These are phyloP conservation scores for Metacarcinus magister DNA, from an alignment of 2,888 invertebrate genomes.

Conservation along the genomic window DNA sequence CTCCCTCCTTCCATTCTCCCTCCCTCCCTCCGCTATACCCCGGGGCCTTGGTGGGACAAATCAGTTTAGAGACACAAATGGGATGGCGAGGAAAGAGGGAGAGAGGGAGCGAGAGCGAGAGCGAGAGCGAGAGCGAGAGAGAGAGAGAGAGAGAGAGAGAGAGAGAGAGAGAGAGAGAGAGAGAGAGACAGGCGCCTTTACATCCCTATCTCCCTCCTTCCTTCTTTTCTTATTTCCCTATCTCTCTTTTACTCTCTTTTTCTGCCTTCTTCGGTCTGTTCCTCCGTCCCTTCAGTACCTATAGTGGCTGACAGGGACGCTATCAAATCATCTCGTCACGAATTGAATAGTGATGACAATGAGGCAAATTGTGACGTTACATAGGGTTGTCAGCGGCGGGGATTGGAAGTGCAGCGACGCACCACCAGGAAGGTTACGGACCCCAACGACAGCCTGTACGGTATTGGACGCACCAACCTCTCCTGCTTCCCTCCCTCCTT, in stretches of 20 bases:
- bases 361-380: neutral
- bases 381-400: neutral
- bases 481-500: neutral
- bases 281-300: neutral
- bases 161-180: neutral
- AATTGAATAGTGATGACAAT: neutral
- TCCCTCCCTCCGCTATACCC: constrained; percentile 41
- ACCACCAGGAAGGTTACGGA: no score
- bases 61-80: constrained; percentile 71
- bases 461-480: neutral
- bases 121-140: neutral
- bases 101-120: neutral
- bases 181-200: neutral
- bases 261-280: neutral
- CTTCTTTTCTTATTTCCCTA: neutral
- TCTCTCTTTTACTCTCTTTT: constrained; percentile 21
- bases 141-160: neutral
- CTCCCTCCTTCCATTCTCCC: neutral
- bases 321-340: neutral
- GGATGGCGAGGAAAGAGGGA: constrained; percentile 59
- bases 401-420: neutral
- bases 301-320: neutral
- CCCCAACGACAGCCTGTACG: no score
- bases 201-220: neutral
- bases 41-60: constrained; percentile 64